phyloP scores from a whole-genome alignment of 2,888 invertebrate genomes.

The Orthonevra nobilis region DNA sequence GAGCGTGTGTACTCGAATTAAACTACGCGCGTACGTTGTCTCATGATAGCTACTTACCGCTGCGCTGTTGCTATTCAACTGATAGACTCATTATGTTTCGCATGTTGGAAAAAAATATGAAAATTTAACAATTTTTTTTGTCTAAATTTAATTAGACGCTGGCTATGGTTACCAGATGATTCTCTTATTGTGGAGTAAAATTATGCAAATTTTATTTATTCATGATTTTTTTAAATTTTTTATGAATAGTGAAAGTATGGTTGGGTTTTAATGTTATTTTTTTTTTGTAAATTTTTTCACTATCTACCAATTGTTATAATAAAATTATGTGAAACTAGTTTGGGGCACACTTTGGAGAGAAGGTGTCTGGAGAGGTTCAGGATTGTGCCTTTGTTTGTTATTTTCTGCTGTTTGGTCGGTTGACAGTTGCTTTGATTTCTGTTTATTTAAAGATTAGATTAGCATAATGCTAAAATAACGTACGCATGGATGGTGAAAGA shows the following conservation, averaged over 20 bases:
- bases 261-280: neutral
- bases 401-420: neutral
- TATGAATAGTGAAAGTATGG: constrained; percentile 51
- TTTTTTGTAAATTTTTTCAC: neutral
- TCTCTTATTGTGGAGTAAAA: constrained; percentile 4
- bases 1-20: too few species aligned
- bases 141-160: constrained; percentile 34
- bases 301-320: constrained; percentile 23
- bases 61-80: neutral
- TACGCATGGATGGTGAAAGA: constrained; percentile 1
- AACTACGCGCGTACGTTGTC: neutral
- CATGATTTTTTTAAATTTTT: neutral
- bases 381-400: constrained; percentile 11
- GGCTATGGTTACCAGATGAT: neutral
- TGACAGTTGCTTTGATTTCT: neutral
- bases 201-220: constrained; percentile 48
- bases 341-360: neutral
- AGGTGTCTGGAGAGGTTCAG: neutral
- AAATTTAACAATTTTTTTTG: constrained; percentile 8
- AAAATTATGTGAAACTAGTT: constrained; percentile 54
- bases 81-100: constrained; percentile 24
- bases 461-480: constrained; percentile 3
- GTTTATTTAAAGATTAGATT: constrained; percentile 7
- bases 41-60: neutral
- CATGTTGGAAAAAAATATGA: neutral